Base-by-base conservation (phyloP, 2,888 invertebrate genomes). In the Tribolium freemani region DNA sequence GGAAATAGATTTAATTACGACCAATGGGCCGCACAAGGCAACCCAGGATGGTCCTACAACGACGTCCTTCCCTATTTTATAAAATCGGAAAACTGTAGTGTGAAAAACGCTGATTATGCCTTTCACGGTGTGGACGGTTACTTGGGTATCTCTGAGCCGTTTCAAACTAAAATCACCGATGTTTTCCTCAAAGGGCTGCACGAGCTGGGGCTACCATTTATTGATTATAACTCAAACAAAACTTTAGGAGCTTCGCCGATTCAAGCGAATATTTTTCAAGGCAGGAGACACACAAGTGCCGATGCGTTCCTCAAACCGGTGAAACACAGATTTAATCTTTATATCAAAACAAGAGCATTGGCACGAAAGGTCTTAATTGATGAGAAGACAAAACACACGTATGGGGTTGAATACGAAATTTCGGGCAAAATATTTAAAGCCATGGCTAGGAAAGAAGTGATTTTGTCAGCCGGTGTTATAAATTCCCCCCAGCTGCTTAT, bases 401-500 rank as follows among this genome's bases (percentile, higher is more conserved):
- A 84, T 31, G 89, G 89, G 0, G 88, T 90, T 0, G 83, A 87
- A 67, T 89, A 79, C 69, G 75, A 78, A 0, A 78, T 79, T 53
- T 79, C 79, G 50, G 79, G 82, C 0, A 72, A 73, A 60, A 76
- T 64, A 38, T 77, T 79, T 30, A 74, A 30, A 11, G 86, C 85
- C 4, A 75, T 76, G 11, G 89, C 89, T 5, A 84, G 84, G 31
- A 89, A 88, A 74, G 90, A 89, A 77, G 87, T 92, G 0, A 90
- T 91, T 71, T 78, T 91, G 21, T 88, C 89, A 77, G 91, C 88
- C 50, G 80, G 80, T 73, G 92, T 94, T 0, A 91, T 95, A 75
- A 93, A 93, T 84, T 91, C 94, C 0, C 93, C 95, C 0, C 94
- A 95, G 84, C 83, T 95, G n/a, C 80, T 91, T n/a, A 90, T 91